A percentile compares a stretch with the other conserved stretches of the same genome.
Evolutionary conservation across 92 coral and sea anemone genomes (phyloP).

Genomic region (Epizoanthus ramosus): DNA sequence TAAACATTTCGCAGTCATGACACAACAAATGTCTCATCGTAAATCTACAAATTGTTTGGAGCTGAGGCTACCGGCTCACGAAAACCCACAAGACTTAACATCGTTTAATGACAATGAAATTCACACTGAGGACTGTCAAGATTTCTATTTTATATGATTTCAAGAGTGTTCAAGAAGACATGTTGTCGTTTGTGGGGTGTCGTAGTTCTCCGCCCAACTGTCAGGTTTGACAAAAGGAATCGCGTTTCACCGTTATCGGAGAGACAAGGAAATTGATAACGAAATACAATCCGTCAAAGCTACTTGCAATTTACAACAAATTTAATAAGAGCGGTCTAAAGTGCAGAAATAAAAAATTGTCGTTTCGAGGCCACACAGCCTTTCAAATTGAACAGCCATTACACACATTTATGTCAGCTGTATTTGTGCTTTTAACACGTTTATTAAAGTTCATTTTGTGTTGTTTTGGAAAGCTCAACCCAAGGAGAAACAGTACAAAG

Average conservation of each 20-base stretch:
- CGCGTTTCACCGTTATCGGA: conserved; percentile 87
- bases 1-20: conserved; percentile 56
- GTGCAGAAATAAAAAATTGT: conserved; percentile 31
- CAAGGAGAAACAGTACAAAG: conserved; percentile 92
- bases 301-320: conserved; percentile 78
- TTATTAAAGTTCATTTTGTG: conserved; percentile 83
- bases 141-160: conserved; percentile 81
- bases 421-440: conserved; percentile 83
- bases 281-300: conserved; percentile 93
- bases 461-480: conserved; percentile 77
- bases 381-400: conserved; percentile 40
- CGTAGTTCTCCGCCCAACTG: conserved; percentile 94
- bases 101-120: conserved; percentile 70
- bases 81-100: conserved; percentile 63
- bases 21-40: conserved; percentile 5
- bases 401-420: conserved; percentile 70
- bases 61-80: conserved; percentile 37
- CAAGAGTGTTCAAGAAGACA: conserved; percentile 87
- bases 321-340: conserved; percentile 66
- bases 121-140: conserved; percentile 82
- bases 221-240: conserved; percentile 94
- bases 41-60: conserved; percentile 30
- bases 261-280: conserved; percentile 96
- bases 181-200: conserved; percentile 95
- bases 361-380: conserved; percentile 8